Evolutionary conservation across 2,113 vertebrate species (phyloP), one percentile per base, ranked within the genome.

Genomic region (Entelurus aequoreus): DNA sequence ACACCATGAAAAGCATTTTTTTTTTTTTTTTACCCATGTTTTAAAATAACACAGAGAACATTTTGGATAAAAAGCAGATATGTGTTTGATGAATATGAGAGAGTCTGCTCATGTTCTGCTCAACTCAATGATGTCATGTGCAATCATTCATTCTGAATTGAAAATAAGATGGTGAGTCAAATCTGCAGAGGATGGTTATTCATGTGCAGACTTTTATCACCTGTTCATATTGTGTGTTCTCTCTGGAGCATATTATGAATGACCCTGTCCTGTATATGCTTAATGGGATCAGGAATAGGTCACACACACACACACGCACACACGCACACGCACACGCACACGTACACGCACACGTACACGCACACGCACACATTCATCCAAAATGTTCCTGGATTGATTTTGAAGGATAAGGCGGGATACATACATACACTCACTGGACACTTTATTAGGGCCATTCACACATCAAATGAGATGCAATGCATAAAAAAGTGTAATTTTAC

Each of bases 181-280:
- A 71, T 44, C 60, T 13, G 14, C 47, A 19, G 52, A 53, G n/a
- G 51, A 54, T 68, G 38, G 50, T 61, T 69, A 16, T 40, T 60
- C 47, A 57, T 44, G 49, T 35, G 5, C 52, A 1, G 8, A 36
- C 65, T 44, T 38, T 46, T 58, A 44, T 62, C 55, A 57, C 55
- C 40, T 44, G 55, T 82, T 84, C 65, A 69, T 78, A 57, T 79
- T 72, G 75, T 78, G 60, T 67, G 49, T 50, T 76, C 19, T 72
- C 60, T 52, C 66, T 74, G 64, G 68, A 75, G 50, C 53, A 51
- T 48, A 55, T 60, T 53, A 50, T 1, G 14, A 62, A 46, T 63
- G 9, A 59, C 61, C 48, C 12, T 57, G 40, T 49, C 7, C 4
- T 55, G 52, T 47, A 68, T 79, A 82, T 81, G 62, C 48, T 21